Conservation (phyloP, 2,797 vertebrate genomes). For the Catostomus latipinnis region DNA sequence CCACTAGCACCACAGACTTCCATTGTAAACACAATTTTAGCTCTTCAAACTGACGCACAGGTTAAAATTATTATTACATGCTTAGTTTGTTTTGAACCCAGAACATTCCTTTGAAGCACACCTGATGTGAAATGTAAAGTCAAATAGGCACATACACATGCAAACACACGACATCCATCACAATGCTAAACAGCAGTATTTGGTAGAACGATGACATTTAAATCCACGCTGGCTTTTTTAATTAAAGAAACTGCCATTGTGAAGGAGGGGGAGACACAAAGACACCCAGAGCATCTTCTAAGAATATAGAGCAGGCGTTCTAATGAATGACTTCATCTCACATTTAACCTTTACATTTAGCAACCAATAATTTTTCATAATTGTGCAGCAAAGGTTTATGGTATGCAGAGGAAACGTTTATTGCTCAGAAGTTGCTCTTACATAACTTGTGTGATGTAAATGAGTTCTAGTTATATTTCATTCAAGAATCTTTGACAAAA, state of each 20-base stretch:
- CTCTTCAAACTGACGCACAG: too few relatives aligned
- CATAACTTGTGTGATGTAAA: too few relatives aligned
- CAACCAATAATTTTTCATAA: slow-evolving; percentile 2
- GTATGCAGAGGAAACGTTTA: too few relatives aligned
- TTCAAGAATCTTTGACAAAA: too few relatives aligned
- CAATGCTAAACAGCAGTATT: slow-evolving; percentile 51
- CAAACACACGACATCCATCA: slow-evolving; percentile 47
- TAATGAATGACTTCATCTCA: slow-evolving; percentile 21
- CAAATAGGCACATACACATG: slow-evolving; percentile 28
- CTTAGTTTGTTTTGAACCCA: too few relatives aligned
- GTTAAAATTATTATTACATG: too few relatives aligned
- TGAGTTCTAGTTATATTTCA: too few relatives aligned
- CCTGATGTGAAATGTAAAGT: background rate
- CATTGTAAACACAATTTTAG: too few relatives aligned
- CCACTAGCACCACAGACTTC: too few relatives aligned
- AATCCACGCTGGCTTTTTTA: slow-evolving; percentile 58
- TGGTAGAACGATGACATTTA: slow-evolving; percentile 57
- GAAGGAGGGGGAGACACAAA: slow-evolving; percentile 15
- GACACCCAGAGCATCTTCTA: background rate
- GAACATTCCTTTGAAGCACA: too few relatives aligned
- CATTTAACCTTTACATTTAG: slow-evolving; percentile 43
- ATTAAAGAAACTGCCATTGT: slow-evolving; percentile 54
- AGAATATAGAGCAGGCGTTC: slow-evolving; percentile 13
- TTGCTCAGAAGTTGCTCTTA: too few relatives aligned
- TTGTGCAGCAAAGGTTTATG: slow-evolving; percentile 1